A percentile compares a stretch with the other conserved stretches of the same genome.
Conservation (phyloP, 2,797 vertebrate genomes). For the Anniella stebbinsi region DNA sequence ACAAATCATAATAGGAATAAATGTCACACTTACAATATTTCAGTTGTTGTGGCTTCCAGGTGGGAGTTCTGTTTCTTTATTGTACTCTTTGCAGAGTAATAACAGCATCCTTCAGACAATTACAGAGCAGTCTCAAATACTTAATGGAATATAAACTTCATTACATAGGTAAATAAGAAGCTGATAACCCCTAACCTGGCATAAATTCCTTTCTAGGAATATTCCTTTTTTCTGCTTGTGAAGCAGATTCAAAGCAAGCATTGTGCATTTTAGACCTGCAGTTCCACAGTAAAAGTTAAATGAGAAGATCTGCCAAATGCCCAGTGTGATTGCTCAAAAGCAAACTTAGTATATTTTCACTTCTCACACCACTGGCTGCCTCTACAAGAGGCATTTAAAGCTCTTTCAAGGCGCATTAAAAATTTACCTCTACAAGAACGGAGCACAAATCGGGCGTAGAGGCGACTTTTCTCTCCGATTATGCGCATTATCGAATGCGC, state of each 20-base stretch:
- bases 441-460: too few species aligned
- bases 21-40: background rate
- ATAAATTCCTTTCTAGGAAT: slow-evolving; percentile 5
- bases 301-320: background rate
- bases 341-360: background rate
- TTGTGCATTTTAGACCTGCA: background rate
- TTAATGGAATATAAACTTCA: background rate
- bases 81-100: background rate
- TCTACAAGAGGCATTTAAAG: too few species aligned
- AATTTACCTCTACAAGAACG: too few species aligned
- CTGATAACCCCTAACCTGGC: background rate
- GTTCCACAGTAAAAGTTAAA: background rate
- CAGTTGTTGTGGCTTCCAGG: background rate
- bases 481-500: too few species aligned
- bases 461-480: too few species aligned
- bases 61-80: background rate
- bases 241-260: background rate
- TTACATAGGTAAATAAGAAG: background rate
- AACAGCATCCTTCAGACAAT: background rate
- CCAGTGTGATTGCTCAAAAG: slow-evolving; percentile 20
- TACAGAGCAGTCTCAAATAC: background rate
- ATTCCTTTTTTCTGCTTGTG: background rate
- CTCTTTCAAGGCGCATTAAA: too few species aligned
- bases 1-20: background rate
- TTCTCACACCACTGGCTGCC: too few species aligned